Percentiles rank a stretch among this genome's conserved stretches.
phyloP scores from a whole-genome alignment of 2,888 invertebrate species.

The Acleris emargana region DNA sequence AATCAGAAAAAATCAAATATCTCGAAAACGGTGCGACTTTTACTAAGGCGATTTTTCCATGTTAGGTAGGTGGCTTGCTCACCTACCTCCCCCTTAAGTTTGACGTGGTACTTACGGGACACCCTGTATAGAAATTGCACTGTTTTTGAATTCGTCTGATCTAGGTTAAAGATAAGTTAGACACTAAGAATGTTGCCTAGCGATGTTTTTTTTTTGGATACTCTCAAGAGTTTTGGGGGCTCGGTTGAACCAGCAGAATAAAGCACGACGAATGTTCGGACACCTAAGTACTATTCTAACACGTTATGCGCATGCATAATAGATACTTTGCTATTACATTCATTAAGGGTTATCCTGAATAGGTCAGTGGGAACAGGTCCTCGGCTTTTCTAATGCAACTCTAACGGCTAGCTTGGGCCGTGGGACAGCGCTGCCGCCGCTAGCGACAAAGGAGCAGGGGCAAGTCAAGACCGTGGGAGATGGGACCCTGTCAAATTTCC shows the following conservation, averaged over 20 bases:
- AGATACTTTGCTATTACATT: not conserved
- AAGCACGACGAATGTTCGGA: not conserved
- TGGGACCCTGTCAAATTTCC: conserved; percentile 60
- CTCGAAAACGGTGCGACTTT: too few species aligned
- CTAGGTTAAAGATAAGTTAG: too few species aligned
- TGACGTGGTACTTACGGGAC: too few species aligned
- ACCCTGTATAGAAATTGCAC: too few species aligned
- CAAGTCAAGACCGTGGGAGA: conserved; percentile 68
- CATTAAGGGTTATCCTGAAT: conserved; percentile 32
- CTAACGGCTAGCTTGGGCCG: conserved; percentile 41
- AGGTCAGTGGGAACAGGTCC: conserved; percentile 33
- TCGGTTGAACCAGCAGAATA: not conserved
- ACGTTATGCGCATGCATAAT: not conserved
- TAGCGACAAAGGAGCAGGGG: conserved; percentile 51
- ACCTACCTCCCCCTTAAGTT: too few species aligned
- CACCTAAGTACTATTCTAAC: not conserved
- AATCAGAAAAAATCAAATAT: too few species aligned
- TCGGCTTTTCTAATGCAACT: conserved; percentile 46
- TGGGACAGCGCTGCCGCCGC: conserved; percentile 43
- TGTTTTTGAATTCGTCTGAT: too few species aligned
- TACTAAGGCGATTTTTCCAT: too few species aligned
- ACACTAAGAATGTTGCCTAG: too few species aligned
- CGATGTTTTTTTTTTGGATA: too few species aligned
- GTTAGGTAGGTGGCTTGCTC: too few species aligned
- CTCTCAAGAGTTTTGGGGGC: too few species aligned